Percentiles rank a stretch among this genome's conserved stretches.
phyloP scores from a whole-genome alignment of 30 jellyfish, hydroid and myxozoan genomes.

The Turritopsis rubra region DNA sequence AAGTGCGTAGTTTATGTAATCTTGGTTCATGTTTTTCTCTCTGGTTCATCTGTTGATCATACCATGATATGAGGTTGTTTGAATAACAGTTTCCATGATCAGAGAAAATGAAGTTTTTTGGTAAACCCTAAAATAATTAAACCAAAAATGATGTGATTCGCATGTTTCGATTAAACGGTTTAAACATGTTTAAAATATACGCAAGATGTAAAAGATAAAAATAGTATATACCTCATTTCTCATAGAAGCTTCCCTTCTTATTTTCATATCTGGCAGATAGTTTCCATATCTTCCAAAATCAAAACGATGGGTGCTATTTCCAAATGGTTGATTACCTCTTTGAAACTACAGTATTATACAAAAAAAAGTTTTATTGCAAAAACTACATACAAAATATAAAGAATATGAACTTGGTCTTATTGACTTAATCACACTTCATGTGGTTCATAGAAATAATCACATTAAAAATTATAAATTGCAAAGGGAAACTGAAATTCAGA shows the following conservation, averaged over 20 bases:
- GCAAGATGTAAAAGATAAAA: background rate
- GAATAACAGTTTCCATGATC: slow-evolving; percentile 65
- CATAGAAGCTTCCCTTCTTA: slow-evolving; percentile 45
- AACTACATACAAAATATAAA: background rate
- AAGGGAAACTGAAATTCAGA: too few relatives aligned
- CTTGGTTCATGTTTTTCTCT: slow-evolving; percentile 60
- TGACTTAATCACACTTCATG: background rate
- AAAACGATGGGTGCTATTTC: slow-evolving; percentile 60
- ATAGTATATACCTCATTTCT: slow-evolving; percentile 47
- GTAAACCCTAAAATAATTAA: slow-evolving; percentile 56
- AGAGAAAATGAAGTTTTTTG: slow-evolving; percentile 67
- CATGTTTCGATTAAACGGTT: too few relatives aligned
- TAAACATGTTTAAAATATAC: too few relatives aligned
- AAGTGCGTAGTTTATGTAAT: slow-evolving; percentile 50
- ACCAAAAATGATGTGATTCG: too few relatives aligned
- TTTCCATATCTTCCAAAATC: slow-evolving; percentile 49
- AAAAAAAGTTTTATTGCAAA: too few relatives aligned
- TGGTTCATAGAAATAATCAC: too few relatives aligned
- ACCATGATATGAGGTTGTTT: slow-evolving; percentile 83
- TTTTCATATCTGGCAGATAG: slow-evolving; percentile 51
- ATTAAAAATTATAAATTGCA: too few relatives aligned
- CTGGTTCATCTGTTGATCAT: slow-evolving; percentile 80
- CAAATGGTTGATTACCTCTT: slow-evolving; percentile 51
- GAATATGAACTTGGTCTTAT: too few relatives aligned
- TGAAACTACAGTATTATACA: slow-evolving; percentile 31